Conservation (phyloP, 2,888 invertebrate species). For the Steinernema hermaphroditum region DNA sequence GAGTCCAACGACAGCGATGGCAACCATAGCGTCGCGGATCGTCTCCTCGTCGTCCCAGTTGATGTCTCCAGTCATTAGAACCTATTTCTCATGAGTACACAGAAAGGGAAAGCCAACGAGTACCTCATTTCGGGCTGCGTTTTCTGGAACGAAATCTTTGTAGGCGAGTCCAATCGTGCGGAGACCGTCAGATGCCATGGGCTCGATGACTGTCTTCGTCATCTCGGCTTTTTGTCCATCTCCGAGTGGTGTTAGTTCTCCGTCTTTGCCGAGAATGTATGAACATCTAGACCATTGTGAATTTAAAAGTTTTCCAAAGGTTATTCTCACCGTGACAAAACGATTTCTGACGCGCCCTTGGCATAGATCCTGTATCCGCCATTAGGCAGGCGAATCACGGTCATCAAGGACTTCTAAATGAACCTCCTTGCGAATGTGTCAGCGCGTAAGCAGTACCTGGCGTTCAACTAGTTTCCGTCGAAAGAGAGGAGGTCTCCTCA, state of each 20-base stretch:
- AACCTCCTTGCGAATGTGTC: too few relatives aligned
- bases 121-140: constrained; percentile 41
- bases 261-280: neutral
- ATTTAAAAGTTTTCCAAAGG: neutral
- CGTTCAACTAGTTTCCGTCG: too few relatives aligned
- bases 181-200: constrained; percentile 69
- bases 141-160: constrained; percentile 56
- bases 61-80: constrained; percentile 37
- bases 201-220: constrained; percentile 67
- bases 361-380: constrained; percentile 69
- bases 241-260: neutral
- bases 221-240: neutral
- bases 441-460: too few relatives aligned
- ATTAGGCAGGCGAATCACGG: constrained; percentile 64
- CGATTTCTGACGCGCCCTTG: constrained; percentile 71
- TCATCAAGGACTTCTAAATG: constrained; percentile 71
- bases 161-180: constrained; percentile 70
- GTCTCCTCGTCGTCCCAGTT: constrained; percentile 70
- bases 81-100: constrained; percentile 16
- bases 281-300: constrained; percentile 8
- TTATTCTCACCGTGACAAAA: constrained; percentile 68
- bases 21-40: constrained; percentile 68
- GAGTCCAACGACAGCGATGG: constrained; percentile 70
- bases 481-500: too few relatives aligned
- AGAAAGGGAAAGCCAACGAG: too few relatives aligned